These are phyloP conservation scores for Rhingia campestris DNA, from an alignment of 2,888 invertebrate species.

Conservation along the genomic window DNA sequence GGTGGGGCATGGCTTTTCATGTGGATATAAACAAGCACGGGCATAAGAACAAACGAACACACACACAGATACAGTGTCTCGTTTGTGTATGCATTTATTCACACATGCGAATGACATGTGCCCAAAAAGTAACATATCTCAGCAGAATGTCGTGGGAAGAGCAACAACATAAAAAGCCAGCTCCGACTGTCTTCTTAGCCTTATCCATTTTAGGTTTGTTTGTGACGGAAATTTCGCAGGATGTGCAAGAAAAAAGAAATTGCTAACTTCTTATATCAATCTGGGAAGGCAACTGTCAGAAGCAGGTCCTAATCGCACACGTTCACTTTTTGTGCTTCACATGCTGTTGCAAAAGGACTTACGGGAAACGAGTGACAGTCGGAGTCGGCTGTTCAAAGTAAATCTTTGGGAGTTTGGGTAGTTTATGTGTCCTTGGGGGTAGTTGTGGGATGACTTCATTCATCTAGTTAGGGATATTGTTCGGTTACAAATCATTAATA, in stretches of 20 bases:
- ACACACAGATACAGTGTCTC: background rate
- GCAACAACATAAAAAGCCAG: background rate
- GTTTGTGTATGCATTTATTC: constrained; percentile 1
- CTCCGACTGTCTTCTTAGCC: constrained; percentile 52
- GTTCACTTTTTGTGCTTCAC: constrained; percentile 1
- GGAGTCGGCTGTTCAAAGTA: too few relatives aligned
- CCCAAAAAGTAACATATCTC: constrained; percentile 60
- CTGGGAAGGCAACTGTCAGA: constrained; percentile 25
- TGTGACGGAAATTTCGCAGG: constrained; percentile 26
- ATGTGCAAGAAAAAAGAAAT: background rate
- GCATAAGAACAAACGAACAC: constrained; percentile 18
- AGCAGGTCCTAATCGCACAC: constrained; percentile 42
- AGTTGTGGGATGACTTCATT: too few relatives aligned
- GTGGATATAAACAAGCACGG: constrained; percentile 52
- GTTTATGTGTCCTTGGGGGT: too few relatives aligned
- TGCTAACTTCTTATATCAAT: background rate
- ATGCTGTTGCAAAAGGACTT: constrained; percentile 4
- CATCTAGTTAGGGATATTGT: too few relatives aligned
- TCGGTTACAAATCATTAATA: too few relatives aligned
- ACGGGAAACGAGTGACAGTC: constrained; percentile 21
- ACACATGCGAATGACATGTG: constrained; percentile 68
- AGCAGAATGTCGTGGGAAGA: background rate
- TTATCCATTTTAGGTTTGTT: constrained; percentile 39
- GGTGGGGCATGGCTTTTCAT: constrained; percentile 17
- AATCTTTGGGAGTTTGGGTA: too few relatives aligned